These are phyloP conservation scores for Coecobrya sp. DNA, from an alignment of 2,888 invertebrate genomes.

Conservation along the genomic window DNA sequence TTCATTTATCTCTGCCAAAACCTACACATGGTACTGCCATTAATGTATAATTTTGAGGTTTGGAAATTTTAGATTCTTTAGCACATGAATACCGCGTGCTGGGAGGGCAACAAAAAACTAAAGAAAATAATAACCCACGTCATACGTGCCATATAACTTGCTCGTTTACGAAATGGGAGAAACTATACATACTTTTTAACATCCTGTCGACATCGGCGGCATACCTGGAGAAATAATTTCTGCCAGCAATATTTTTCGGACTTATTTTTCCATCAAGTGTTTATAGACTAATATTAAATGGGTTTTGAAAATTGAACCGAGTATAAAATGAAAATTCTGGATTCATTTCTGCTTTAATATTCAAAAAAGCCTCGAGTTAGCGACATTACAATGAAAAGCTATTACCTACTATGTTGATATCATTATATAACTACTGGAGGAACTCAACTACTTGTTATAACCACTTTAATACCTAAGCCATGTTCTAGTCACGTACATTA, in stretches of 20 bases:
- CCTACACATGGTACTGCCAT: not conserved
- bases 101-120: not conserved
- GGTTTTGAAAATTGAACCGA: conserved; percentile 18
- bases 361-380: conserved; percentile 21
- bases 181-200: not conserved
- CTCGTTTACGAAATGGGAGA: conserved; percentile 9
- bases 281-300: conserved; percentile 11
- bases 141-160: not conserved
- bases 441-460: not conserved
- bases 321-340: conserved; percentile 24
- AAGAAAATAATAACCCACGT: not conserved
- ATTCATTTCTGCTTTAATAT: conserved; percentile 25
- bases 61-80: not conserved
- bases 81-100: not conserved
- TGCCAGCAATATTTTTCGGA: not conserved
- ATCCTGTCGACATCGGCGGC: not conserved
- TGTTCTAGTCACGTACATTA: not conserved
- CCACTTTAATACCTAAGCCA: not conserved
- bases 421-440: not conserved
- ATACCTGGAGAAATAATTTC: not conserved
- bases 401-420: not conserved
- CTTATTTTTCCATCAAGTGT: not conserved
- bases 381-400: not conserved
- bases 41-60: not conserved
- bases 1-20: not conserved